Base-by-base conservation (phyloP, 2,113 vertebrate genomes). In the Arvicanthis niloticus region DNA sequence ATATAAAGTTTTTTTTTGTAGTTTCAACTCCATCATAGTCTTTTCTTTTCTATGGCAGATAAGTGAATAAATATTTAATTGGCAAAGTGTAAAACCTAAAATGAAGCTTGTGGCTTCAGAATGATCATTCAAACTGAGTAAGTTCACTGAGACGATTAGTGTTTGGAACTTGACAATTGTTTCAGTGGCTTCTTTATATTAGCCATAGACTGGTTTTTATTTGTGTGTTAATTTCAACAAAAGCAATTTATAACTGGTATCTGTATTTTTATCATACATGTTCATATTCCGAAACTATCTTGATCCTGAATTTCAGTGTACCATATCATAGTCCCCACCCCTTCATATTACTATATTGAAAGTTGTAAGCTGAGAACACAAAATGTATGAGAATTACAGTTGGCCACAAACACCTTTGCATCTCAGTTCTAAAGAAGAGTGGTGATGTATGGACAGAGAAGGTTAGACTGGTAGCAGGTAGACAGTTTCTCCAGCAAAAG, bases 401-500 rank as follows among this genome's bases (percentile, higher is more conserved):
- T 88, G 51, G 56, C 65, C 91, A 78, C 2, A 48, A 91, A 24
- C 65, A 22, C 29, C 26, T 94, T 40, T 86, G 53, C 5, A 81
- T 70, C 12, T 60, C 22, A 24, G 15, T 73, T 68, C 62, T 81
- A 34, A 78, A 88, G 60, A 94, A 70, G 40, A 85, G 75, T 92
- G 58, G 26, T 51, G 26, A 37, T 19, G 62, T 89, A 31, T 76
- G 26, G 51, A 92, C n/a, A 84, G 40, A 87, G 34, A 68, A 60
- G 2, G 0, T 92, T 70, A 94, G 65, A 93, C 10, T 86, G 77
- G 70, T 82, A 89, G 86, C 70, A 91, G 42, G 26, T 85, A 58
- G 67, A 91, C 80, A 40, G 48, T 80, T 29, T 94, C 86, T 89
- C 72, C 26, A 93, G 24, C n/a, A 48, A n/a, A 48, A 86, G 53